Evolutionary conservation across 2,113 vertebrate genomes (phyloP).

Genomic region (Ptyas mucosa): DNA sequence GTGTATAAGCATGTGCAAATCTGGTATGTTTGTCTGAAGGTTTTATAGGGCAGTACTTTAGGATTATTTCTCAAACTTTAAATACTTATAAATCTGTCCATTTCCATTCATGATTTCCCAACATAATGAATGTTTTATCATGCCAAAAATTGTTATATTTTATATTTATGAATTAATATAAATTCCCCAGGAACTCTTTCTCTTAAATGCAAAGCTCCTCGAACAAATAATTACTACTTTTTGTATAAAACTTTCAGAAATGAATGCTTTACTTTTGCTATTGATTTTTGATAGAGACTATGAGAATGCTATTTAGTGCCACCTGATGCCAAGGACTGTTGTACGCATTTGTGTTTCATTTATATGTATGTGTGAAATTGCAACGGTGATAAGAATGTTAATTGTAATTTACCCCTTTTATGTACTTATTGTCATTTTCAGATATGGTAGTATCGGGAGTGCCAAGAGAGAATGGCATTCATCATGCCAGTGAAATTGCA

Average conservation of each 20-base stretch:
- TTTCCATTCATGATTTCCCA: neutral
- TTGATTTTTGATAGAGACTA: neutral
- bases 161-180: neutral
- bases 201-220: neutral
- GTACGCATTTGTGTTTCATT: neutral
- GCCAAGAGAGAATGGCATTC: constrained; percentile 75
- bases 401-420: neutral
- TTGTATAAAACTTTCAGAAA: neutral
- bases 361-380: neutral
- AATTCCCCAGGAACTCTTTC: neutral
- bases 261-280: neutral
- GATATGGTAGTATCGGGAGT: constrained; percentile 85
- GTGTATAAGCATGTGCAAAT: neutral
- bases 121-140: neutral
- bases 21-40: neutral
- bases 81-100: neutral
- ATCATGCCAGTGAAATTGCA: constrained; percentile 74
- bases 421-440: constrained; percentile 38
- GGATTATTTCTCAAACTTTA: neutral
- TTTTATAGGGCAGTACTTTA: neutral
- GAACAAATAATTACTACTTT: neutral
- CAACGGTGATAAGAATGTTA: neutral
- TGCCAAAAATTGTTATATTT: neutral
- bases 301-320: neutral
- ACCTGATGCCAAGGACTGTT: neutral